A percentile compares a stretch with the other conserved stretches of the same genome.
Evolutionary conservation across 2,113 vertebrate species (phyloP).

Genomic region (Hystrix brachyura): DNA sequence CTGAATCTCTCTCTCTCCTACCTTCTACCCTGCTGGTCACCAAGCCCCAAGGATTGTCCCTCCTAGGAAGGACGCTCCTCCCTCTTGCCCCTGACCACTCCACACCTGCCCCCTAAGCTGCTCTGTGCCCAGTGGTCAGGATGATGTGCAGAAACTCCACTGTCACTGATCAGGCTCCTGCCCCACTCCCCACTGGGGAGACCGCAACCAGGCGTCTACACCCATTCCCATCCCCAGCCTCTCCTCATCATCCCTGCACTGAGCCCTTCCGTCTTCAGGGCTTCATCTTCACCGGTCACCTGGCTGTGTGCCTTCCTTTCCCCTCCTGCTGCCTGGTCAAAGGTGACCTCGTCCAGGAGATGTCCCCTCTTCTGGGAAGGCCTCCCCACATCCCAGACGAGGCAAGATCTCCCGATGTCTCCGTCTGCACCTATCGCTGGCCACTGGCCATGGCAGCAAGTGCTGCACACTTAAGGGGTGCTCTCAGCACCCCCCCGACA

Average conservation of each 20-base stretch:
- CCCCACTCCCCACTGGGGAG: no score
- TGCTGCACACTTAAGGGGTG: background rate
- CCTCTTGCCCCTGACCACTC: background rate
- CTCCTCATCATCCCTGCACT: rapidly evolving
- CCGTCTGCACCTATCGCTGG: rapidly evolving
- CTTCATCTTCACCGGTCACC: background rate
- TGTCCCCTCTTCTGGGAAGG: background rate
- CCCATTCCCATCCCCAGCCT: no score
- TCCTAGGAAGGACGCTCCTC: background rate
- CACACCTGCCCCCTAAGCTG: background rate
- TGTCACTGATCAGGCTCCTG: background rate
- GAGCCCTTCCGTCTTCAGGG: rapidly evolving
- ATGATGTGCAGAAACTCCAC: no score
- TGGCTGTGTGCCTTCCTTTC: rapidly evolving
- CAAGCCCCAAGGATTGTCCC: background rate
- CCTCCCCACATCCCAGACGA: background rate
- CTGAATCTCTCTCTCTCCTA: background rate
- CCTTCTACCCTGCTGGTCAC: background rate
- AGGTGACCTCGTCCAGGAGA: background rate
- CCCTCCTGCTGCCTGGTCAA: background rate
- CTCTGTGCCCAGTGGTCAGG: no score
- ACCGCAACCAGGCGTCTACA: no score
- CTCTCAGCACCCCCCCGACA: background rate
- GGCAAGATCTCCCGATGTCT: background rate
- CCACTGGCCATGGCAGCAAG: rapidly evolving